A percentile compares a stretch with the other conserved stretches of the same genome.
These are phyloP conservation scores for Proteles cristata DNA, from an alignment of 2,113 vertebrate genomes.

Conservation along the genomic window DNA sequence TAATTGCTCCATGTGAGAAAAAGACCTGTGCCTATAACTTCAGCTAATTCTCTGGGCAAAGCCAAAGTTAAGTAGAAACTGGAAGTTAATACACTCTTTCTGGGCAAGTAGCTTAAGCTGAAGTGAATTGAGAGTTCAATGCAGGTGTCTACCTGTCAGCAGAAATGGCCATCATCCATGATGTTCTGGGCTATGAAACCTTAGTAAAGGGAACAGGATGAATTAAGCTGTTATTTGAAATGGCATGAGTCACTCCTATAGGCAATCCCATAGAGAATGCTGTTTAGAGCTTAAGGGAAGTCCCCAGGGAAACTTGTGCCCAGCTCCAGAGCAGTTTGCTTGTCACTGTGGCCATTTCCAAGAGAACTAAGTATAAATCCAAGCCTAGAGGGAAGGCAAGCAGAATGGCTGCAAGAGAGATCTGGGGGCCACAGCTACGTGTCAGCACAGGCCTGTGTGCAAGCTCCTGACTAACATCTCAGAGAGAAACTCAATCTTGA, in stretches of 20 bases:
- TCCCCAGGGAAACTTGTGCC: not conserved
- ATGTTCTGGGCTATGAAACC: constrained; percentile 40
- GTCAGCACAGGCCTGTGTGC: not conserved
- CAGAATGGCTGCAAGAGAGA: not conserved
- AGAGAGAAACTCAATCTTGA: not conserved
- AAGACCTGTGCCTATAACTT: constrained; percentile 8
- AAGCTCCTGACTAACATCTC: not conserved
- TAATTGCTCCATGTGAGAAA: constrained; percentile 1
- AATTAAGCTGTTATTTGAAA: constrained; percentile 73
- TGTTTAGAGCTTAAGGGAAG: constrained; percentile 23
- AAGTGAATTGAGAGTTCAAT: constrained; percentile 74
- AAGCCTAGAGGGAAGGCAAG: not conserved
- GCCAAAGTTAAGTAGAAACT: constrained; percentile 47
- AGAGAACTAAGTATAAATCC: not conserved
- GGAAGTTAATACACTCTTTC: constrained; percentile 66
- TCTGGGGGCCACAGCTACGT: fast-evolving
- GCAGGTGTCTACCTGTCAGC: constrained; percentile 69
- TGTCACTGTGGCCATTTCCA: constrained; percentile 32
- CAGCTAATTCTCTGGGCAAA: constrained; percentile 34
- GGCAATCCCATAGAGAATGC: constrained; percentile 6
- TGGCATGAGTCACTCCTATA: constrained; percentile 1
- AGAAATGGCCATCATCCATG: constrained; percentile 67
- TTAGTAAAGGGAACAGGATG: constrained; percentile 58
- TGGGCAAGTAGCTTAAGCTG: constrained; percentile 44
- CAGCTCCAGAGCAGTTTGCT: not conserved